phyloP scores from a whole-genome alignment of 2,113 vertebrate species.

The Hemicordylus capensis region DNA sequence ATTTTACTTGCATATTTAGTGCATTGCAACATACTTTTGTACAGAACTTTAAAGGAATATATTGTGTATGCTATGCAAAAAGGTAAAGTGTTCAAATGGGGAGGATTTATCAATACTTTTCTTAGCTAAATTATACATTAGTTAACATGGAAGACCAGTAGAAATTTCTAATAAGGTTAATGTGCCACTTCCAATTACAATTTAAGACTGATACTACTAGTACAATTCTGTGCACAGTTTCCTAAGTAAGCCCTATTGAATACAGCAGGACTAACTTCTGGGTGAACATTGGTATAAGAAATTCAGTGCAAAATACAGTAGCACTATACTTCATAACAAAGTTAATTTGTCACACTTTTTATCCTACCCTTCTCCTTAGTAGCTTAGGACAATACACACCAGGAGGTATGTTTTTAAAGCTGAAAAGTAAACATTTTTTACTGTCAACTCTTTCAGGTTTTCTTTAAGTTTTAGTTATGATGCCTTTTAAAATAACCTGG shows the following conservation, averaged over 20 bases:
- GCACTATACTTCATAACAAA: neutral
- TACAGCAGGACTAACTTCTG: too few species aligned
- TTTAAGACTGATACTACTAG: neutral
- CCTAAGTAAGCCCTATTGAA: too few species aligned
- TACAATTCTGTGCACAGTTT: too few species aligned
- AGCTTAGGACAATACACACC: neutral
- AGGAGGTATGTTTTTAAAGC: too few species aligned
- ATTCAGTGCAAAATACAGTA: neutral
- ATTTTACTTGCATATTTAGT: constrained; percentile 66
- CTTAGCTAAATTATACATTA: neutral
- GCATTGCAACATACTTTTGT: constrained; percentile 68
- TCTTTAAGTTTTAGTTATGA: neutral
- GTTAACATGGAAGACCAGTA: neutral
- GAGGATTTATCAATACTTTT: neutral
- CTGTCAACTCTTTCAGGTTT: neutral
- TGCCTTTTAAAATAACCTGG: neutral
- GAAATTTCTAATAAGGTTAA: constrained; percentile 8
- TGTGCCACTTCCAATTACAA: constrained; percentile 6
- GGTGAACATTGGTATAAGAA: too few species aligned
- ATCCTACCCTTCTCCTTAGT: neutral
- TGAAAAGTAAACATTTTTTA: too few species aligned
- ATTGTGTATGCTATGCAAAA: constrained; percentile 60
- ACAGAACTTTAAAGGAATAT: constrained; percentile 62
- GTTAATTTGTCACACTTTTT: neutral
- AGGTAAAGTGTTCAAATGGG: constrained; percentile 62